Evolutionary conservation across 2,888 invertebrate species (phyloP), one percentile per base, ranked within the genome.

Genomic region (Chrysomela aeneicollis): DNA sequence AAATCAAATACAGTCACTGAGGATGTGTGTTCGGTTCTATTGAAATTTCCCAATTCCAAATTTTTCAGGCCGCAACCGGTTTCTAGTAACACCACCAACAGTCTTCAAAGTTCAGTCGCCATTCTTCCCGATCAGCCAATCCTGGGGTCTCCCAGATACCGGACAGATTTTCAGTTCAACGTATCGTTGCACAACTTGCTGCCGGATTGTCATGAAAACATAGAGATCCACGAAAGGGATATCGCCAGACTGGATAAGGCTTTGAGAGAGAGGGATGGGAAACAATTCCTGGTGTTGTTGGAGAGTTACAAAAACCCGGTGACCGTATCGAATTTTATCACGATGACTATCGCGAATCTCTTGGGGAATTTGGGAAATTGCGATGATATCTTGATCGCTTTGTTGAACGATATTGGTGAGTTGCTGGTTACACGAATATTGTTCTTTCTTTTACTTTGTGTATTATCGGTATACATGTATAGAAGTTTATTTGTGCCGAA

Each of bases 321-420:
- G 8, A 72, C 74, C 2, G 59, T 76, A 0, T 68, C 72, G 51
- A 73, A 71, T 49, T 76, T 76, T 54, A 71, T 75, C 35, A 69
- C 73, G 0, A 76, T 74, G 71, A 67, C 70, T 1, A 58, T 76
- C 42, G 73, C 71, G 0, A 62, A 73, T 50, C 57, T 74, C 4
- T 6, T 26, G 26, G 26, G 26, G 35, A 73, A 60, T 8, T 54
- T 64, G 17, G 61, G 57, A 12, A 32, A 54, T 49, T 46, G 61
- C 9, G 68, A 62, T 30, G 61, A 66, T 0, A 35, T 19, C 1
- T 66, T 71, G 17, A 42, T 68, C 18, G 63, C 59, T 1, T 62
- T 75, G 19, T 19, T 75, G 15, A 37, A 64, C 10, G 67, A 63
- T 35, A 60, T 74, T 58, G 74, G 75, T 76, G 63, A 67, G 68